phyloP scores from a whole-genome alignment of 2,888 invertebrate species.

The Pseudococcus viburni region DNA sequence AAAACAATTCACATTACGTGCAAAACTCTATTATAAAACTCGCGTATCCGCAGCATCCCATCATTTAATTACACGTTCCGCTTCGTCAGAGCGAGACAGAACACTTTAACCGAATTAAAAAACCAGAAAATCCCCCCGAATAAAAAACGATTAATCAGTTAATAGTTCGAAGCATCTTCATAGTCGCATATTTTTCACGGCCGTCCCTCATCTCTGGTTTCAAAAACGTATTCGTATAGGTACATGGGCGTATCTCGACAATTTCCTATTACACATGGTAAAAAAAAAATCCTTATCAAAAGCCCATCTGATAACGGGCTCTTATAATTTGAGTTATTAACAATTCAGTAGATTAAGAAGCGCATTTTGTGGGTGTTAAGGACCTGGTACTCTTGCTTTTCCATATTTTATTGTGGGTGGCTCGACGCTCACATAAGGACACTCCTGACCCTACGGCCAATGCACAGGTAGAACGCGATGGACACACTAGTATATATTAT shows the following conservation, averaged over 20 bases:
- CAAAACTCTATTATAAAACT: slow-evolving; percentile 21
- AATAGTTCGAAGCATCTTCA: slow-evolving; percentile 54
- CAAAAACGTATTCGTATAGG: neutral
- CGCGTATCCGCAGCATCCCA: neutral
- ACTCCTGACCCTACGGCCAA: slow-evolving; percentile 61
- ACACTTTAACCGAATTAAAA: slow-evolving; percentile 16
- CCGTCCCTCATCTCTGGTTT: slow-evolving; percentile 14
- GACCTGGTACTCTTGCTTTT: neutral
- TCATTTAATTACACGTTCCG: slow-evolving; percentile 43
- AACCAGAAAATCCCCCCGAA: neutral
- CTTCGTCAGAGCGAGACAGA: neutral
- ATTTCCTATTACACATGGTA: slow-evolving; percentile 54
- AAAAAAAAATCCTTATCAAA: slow-evolving; percentile 37
- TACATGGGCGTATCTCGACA: slow-evolving; percentile 32
- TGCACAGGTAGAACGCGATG: slow-evolving; percentile 21
- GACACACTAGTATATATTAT: slow-evolving; percentile 44
- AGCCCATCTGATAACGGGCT: slow-evolving; percentile 43
- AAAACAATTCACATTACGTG: slow-evolving; percentile 53
- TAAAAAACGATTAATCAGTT: slow-evolving; percentile 46
- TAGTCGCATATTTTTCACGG: slow-evolving; percentile 48
- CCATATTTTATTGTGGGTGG: slow-evolving; percentile 2
- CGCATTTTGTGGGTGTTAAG: slow-evolving; percentile 64
- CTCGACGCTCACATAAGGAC: slow-evolving; percentile 48
- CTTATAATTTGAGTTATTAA: slow-evolving; percentile 64
- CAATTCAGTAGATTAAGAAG: slow-evolving; percentile 65